Percentiles rank a stretch among this genome's conserved stretches.
Conservation (phyloP, 1,140 invertebrate genomes). For the Cyrtorhinus lividipennis region DNA sequence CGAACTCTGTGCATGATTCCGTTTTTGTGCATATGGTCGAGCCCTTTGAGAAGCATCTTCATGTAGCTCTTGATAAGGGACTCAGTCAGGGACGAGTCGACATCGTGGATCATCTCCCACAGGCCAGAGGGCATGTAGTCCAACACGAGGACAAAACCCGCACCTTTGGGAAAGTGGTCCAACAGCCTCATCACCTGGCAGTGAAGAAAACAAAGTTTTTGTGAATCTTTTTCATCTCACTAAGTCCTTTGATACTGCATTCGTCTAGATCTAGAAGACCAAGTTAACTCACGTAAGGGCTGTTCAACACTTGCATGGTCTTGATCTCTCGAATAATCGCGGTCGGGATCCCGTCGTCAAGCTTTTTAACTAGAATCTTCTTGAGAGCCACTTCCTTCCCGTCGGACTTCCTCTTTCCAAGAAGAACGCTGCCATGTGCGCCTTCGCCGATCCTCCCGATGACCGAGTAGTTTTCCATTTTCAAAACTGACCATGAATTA, state of each 20-base stretch:
- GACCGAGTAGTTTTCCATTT: slow-evolving; percentile 66
- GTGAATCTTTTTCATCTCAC: too few species aligned
- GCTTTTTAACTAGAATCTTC: slow-evolving; percentile 65
- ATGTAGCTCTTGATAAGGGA: slow-evolving; percentile 75
- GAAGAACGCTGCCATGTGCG: slow-evolving; percentile 86
- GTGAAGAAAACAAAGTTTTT: too few species aligned
- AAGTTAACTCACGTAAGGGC: slow-evolving; percentile 72
- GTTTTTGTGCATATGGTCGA: slow-evolving; percentile 74
- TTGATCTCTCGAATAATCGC: slow-evolving; percentile 87
- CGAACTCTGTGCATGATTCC: slow-evolving; percentile 89
- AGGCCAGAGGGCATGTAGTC: slow-evolving; percentile 87
- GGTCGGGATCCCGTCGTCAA: slow-evolving; percentile 65
- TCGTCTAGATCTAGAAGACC: too few species aligned
- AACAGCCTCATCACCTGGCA: slow-evolving; percentile 72
- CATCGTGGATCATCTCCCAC: slow-evolving; percentile 69
- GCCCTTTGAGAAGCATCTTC: slow-evolving; percentile 80
- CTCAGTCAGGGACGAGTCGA: slow-evolving; percentile 50
- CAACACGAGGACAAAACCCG: slow-evolving; percentile 79
- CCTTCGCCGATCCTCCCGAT: slow-evolving; percentile 86
- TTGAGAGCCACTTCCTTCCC: slow-evolving; percentile 73
- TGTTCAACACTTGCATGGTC: slow-evolving; percentile 71
- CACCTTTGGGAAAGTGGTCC: slow-evolving; percentile 79
- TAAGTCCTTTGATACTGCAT: too few species aligned
- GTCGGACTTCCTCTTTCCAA: slow-evolving; percentile 52
- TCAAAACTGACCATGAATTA: background rate